Conservation (phyloP, 2,797 vertebrate genomes). For the Eulemur rubriventer region DNA sequence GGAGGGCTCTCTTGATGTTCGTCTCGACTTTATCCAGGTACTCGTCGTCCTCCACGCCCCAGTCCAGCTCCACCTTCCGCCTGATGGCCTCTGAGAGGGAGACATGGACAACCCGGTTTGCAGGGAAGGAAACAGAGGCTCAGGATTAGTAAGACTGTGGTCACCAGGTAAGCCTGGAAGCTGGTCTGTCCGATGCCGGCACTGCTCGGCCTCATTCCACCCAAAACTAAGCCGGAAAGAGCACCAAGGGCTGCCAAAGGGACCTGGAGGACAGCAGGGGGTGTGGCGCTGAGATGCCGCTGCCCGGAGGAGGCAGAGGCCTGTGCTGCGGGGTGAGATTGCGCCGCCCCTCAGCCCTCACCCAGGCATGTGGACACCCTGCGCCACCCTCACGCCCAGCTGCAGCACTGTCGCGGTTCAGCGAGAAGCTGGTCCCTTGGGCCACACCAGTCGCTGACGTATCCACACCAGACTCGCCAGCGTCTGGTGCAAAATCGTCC, state of each 20-base stretch:
- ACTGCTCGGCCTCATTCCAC: background rate
- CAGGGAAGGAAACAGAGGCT: background rate
- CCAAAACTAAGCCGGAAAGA: background rate
- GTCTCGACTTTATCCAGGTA: constrained; percentile 94
- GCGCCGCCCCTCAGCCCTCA: accelerated
- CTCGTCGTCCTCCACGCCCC: constrained; percentile 94
- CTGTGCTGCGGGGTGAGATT: accelerated
- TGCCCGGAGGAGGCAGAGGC: background rate
- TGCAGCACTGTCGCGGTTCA: background rate
- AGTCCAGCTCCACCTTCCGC: constrained; percentile 94
- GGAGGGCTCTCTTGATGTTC: constrained; percentile 90
- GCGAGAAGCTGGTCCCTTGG: background rate
- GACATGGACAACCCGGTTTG: background rate
- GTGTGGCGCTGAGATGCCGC: accelerated
- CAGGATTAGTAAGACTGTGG: background rate
- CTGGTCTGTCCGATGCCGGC: background rate
- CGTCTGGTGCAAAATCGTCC: background rate
- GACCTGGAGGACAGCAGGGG: background rate
- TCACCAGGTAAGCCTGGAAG: background rate
- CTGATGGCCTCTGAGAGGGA: constrained; percentile 91
- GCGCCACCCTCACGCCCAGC: background rate
- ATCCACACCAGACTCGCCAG: too few species aligned
- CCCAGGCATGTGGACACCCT: accelerated
- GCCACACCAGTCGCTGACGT: background rate
- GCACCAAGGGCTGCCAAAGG: background rate